Base-by-base conservation (phyloP, 2,113 vertebrate species). In the Chiloscyllium plagiosum region DNA sequence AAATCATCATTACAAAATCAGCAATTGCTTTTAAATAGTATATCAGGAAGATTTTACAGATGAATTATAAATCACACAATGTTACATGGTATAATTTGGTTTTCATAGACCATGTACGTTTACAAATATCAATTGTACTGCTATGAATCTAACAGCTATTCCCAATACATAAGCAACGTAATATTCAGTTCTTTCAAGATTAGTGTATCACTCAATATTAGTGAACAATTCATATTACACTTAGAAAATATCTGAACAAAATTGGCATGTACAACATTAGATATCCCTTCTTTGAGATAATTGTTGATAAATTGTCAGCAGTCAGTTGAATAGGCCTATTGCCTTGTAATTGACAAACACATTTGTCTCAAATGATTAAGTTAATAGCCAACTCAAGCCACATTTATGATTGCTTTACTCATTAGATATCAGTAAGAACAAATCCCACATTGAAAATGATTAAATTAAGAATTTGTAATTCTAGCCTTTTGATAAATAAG, bases 291-390 rank as follows among this genome's bases (percentile, higher is more conserved):
- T 42, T 37, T 95, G 66, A 50, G 24, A 69, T 72, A 47, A 70
- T 72, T 95, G 15, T 83, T 42, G n/a, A 83, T 42, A 37, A 83
- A 42, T 83, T 50, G 42, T 52, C 69, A 33, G 42, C 33, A 33
- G 42, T 50, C 20, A 72, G 22, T 24, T 52, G 47, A 33, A 72
- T 33, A 95, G 52, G 94, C 37, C 24, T 47, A 10, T 42, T 95
- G 42, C 47, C 68, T 76, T 95, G 19, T 76, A 95, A 72, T 69
- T 72, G 37, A 76, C 13, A 52, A 47, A 95, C 47, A 47, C 24
- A 72, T 76, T 95, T 95, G 94, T 76, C 94, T 70, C 94, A 95
- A 95, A 72, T 50, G 22, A 42, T 61, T 95, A 95, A 90, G 7
- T 90, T 90, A 61, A 95, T 42, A 72, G 69, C 26, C 47, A 95